A percentile compares a stretch with the other conserved stretches of the same genome.
These are phyloP conservation scores for Emys orbicularis DNA, from an alignment of 2,797 vertebrate genomes.

Conservation along the genomic window DNA sequence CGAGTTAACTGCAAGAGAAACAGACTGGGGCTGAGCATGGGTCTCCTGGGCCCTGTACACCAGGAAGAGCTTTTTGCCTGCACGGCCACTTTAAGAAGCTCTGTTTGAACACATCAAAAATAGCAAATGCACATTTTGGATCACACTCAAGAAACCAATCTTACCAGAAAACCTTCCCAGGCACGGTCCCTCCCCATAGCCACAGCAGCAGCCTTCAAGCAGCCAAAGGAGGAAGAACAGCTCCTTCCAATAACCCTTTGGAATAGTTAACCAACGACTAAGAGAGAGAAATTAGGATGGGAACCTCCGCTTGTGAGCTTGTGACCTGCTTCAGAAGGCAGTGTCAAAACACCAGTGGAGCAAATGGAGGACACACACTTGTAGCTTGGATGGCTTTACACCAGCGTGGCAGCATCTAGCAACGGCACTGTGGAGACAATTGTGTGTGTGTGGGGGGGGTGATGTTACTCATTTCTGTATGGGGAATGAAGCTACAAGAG, in stretches of 20 bases:
- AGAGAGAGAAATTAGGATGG: neutral
- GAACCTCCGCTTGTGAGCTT: neutral
- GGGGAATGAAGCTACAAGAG: neutral
- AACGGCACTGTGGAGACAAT: neutral
- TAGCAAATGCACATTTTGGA: neutral
- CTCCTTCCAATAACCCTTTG: neutral
- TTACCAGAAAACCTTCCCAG: neutral
- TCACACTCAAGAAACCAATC: neutral
- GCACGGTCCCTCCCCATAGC: neutral
- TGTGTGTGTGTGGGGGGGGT: no score
- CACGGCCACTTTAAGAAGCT: neutral
- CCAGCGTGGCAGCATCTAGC: neutral
- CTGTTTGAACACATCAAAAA: neutral
- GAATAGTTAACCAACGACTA: neutral
- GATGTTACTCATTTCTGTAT: neutral
- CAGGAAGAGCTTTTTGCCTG: neutral
- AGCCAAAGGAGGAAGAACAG: neutral
- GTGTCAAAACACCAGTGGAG: accelerated
- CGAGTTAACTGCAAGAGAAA: neutral
- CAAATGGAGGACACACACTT: neutral
- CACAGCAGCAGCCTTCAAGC: neutral
- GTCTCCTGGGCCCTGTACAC: neutral
- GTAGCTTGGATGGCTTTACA: neutral
- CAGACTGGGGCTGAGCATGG: neutral
- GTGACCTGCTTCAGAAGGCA: neutral